Base-by-base conservation (phyloP, 2,797 vertebrate genomes). In the Hylomyscus alleni region DNA sequence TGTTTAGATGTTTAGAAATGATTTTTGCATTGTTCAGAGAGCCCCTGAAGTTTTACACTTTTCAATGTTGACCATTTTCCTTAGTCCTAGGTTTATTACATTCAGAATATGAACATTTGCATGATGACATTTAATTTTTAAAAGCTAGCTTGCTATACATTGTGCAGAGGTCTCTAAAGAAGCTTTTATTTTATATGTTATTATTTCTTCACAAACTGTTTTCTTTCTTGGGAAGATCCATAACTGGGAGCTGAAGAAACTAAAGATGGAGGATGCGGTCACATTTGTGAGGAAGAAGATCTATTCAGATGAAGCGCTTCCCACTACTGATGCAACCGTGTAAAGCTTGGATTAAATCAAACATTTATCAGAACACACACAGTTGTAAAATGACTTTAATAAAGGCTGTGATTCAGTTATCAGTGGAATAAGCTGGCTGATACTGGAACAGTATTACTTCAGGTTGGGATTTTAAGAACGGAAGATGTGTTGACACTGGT, bases 241-340 rank as follows among this genome's bases (percentile, higher is more conserved):
- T 0, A 97, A 98, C 86, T 98, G 98, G 81, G 98, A 99, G 95
- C 98, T 99, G 96, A 97, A 98, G 76, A 98, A 97, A 73, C 95
- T 98, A 93, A 97, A 98, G 22, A 97, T 98, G 50, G 97, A 99
- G 34, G 89, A 98, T 50, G 98, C 98, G 50, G 60, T 96, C 0
- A 85, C 98, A 15, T 95, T 98, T 95, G 97, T 99, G 78, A 99
- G 98, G 97, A 94, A 5, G 40, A 98, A 90, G 90, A 98, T 99
- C 86, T 99, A 99, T 96, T 98, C 98, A 83, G 34, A 80, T 76
- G 94, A 97, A 95, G 40, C 47, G 54, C 76, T 58, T n/a, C 19
- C 69, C 96, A 17, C 69, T 76, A 77, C 96, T 96, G 92, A 97
- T 91, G 47, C 17, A 81, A 96, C 96, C 93, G 73, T 96, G 80